phyloP scores from a whole-genome alignment of 2,888 invertebrate species.

The Drosophila meridionalis region DNA sequence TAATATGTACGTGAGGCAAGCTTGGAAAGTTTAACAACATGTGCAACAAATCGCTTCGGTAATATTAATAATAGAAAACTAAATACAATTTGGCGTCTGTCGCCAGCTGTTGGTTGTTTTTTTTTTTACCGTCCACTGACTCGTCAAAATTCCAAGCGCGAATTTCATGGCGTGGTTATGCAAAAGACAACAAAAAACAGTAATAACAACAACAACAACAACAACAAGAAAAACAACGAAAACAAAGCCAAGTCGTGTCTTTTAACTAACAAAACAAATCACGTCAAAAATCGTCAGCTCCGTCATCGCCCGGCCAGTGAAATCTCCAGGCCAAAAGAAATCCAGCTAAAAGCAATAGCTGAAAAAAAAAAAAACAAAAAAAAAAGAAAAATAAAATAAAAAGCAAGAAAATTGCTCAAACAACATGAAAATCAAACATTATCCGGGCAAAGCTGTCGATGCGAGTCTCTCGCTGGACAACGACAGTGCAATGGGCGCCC shows the following conservation, averaged over 20 bases:
- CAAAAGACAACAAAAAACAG: slow-evolving; percentile 53
- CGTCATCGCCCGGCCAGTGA: slow-evolving; percentile 54
- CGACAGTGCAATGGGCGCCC: slow-evolving; percentile 90
- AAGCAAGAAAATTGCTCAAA: slow-evolving; percentile 31
- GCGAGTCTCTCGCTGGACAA: slow-evolving; percentile 89
- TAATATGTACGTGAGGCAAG: slow-evolving; percentile 55
- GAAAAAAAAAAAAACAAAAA: neutral
- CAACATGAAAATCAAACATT: slow-evolving; percentile 92
- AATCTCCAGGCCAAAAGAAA: slow-evolving; percentile 44
- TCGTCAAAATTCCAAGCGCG: slow-evolving; percentile 76
- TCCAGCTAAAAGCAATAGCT: slow-evolving; percentile 11
- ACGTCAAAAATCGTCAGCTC: slow-evolving; percentile 51
- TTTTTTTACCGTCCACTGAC: slow-evolving; percentile 48
- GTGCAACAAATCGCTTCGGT: slow-evolving; percentile 45
- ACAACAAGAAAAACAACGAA: slow-evolving; percentile 33
- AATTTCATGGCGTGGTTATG: slow-evolving; percentile 69
- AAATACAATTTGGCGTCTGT: slow-evolving; percentile 62
- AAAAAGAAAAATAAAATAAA: slow-evolving; percentile 14
- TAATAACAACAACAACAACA: slow-evolving; percentile 26
- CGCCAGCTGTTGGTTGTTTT: slow-evolving; percentile 5
- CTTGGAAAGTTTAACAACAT: slow-evolving; percentile 66
- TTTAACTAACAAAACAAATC: slow-evolving; percentile 60
- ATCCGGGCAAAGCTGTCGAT: slow-evolving; percentile 93
- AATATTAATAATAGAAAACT: slow-evolving; percentile 70
- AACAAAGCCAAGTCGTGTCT: slow-evolving; percentile 35